Evolutionary conservation across 1,140 invertebrate genomes (phyloP).

Genomic region (Dendroctonus ponderosae): DNA sequence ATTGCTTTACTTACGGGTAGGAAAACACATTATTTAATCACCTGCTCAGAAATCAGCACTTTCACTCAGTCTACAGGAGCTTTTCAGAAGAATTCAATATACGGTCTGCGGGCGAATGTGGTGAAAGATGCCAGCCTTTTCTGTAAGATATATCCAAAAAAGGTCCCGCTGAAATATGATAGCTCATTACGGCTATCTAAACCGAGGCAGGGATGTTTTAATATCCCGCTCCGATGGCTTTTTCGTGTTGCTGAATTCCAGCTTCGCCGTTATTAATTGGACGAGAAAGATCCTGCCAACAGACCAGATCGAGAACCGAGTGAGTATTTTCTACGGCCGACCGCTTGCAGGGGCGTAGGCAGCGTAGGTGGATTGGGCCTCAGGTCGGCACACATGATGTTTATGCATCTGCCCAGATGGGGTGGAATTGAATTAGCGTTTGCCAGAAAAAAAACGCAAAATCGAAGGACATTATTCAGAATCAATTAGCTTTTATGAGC

Average conservation of each 20-base stretch:
- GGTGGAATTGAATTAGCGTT: too few relatives aligned
- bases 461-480: too few relatives aligned
- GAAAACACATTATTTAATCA: too few relatives aligned
- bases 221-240: conserved; percentile 48
- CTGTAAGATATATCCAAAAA: conserved; percentile 16
- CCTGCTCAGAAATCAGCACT: too few relatives aligned
- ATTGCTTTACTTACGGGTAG: too few relatives aligned
- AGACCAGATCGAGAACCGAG: conserved; percentile 34
- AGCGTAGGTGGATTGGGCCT: conserved; percentile 13
- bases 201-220: conserved; percentile 48
- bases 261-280: conserved; percentile 47
- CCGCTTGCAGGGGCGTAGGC: conserved; percentile 5
- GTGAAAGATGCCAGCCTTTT: neutral
- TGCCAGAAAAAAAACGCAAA: too few relatives aligned
- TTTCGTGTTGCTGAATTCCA: conserved; percentile 49
- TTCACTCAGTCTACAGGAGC: too few relatives aligned
- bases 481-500: too few relatives aligned
- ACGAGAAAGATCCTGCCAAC: conserved; percentile 38
- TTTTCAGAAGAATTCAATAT: too few relatives aligned
- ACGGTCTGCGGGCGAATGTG: neutral
- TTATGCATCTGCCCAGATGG: too few relatives aligned
- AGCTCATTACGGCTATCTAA: conserved; percentile 46
- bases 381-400: too few relatives aligned
- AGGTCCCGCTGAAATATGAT: conserved; percentile 40
- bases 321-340: conserved; percentile 25